Conservation (phyloP, 2,113 vertebrate species). For the Falcunculus frontatus region DNA sequence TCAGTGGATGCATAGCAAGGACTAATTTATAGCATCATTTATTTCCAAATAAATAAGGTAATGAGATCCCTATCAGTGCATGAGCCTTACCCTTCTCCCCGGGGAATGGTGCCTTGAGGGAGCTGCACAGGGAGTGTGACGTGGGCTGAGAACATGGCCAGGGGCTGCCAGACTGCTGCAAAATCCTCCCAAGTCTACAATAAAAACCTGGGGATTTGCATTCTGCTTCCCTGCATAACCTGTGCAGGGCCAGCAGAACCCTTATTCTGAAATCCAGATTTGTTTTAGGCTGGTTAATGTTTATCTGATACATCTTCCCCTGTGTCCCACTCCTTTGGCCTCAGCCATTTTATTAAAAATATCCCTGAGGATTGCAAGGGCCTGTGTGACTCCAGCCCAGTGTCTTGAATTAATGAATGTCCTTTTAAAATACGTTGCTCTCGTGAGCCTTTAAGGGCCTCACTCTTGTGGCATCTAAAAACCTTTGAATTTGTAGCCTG, state of each 20-base stretch:
- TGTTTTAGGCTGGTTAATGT: neutral
- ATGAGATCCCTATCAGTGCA: neutral
- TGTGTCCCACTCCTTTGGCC: neutral
- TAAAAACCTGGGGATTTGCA: neutral
- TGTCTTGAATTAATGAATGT: neutral
- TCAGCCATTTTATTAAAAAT: neutral
- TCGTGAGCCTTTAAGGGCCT: neutral
- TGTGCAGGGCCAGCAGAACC: neutral
- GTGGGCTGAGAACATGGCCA: neutral
- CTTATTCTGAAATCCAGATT: neutral
- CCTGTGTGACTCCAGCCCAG: neutral
- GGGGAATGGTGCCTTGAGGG: neutral
- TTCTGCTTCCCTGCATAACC: neutral
- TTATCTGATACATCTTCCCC: neutral
- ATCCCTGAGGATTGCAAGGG: neutral
- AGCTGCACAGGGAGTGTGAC: neutral
- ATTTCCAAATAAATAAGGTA: conserved; percentile 3
- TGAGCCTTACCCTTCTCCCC: neutral
- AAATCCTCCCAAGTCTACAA: neutral
- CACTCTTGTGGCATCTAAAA: neutral
- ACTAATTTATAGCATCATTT: neutral
- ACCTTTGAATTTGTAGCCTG: neutral
- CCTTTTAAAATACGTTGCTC: neutral
- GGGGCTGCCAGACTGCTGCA: neutral
- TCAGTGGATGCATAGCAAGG: neutral